Evolutionary conservation across 2,888 invertebrate genomes (phyloP).

Genomic region (Drosophila conformis): DNA sequence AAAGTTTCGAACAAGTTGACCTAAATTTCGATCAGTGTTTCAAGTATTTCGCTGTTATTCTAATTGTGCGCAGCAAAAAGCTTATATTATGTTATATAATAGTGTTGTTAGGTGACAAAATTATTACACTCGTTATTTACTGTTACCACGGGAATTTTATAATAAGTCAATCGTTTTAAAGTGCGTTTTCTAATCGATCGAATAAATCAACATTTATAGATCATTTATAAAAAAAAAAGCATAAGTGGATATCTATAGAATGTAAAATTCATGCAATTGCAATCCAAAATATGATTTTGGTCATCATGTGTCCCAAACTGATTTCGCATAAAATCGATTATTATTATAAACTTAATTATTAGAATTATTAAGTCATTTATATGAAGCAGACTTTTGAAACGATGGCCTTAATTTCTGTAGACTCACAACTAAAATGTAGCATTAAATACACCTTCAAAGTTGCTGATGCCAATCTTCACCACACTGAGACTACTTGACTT

Average conservation of each 20-base stretch:
- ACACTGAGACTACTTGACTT: slow-evolving; percentile 2
- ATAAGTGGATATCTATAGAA: neutral
- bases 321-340: neutral
- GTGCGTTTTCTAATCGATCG: neutral
- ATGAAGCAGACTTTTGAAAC: neutral
- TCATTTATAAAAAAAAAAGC: neutral
- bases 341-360: neutral
- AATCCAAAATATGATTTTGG: neutral
- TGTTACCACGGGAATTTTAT: slow-evolving; percentile 1
- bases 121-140: slow-evolving; percentile 36
- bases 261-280: neutral
- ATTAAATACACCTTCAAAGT: neutral
- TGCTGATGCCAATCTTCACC: slow-evolving; percentile 22
- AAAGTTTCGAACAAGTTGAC: neutral
- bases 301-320: neutral
- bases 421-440: neutral
- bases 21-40: slow-evolving; percentile 8
- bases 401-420: neutral
- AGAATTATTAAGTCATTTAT: neutral
- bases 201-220: neutral
- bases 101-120: slow-evolving; percentile 57
- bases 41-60: slow-evolving; percentile 26
- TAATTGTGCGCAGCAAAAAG: slow-evolving; percentile 36
- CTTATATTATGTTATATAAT: slow-evolving; percentile 36
- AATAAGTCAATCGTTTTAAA: neutral